These are phyloP conservation scores for Proterorhinus semilunaris DNA, from an alignment of 2,113 vertebrate species.

Conservation along the genomic window DNA sequence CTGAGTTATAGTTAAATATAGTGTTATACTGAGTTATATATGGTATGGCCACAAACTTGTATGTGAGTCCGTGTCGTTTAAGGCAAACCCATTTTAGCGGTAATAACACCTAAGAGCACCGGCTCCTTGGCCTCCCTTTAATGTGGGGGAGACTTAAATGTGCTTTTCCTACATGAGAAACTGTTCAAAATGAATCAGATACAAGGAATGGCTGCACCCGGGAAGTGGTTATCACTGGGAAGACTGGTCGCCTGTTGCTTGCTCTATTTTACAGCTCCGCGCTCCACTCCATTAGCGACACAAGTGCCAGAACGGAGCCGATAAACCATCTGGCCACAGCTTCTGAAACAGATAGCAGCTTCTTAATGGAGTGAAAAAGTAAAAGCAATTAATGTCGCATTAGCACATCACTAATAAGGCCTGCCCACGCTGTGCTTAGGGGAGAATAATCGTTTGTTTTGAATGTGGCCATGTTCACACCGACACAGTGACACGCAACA, in stretches of 20 bases:
- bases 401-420: conserved; percentile 73
- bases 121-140: too few species aligned
- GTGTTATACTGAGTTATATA: too few species aligned
- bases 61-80: too few species aligned
- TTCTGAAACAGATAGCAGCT: conserved; percentile 69
- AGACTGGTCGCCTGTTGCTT: conserved; percentile 50
- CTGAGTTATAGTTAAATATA: too few species aligned
- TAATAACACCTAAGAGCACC: too few species aligned
- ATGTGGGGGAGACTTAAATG: too few species aligned
- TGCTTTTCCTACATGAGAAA: neutral
- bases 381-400: conserved; percentile 78
- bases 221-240: conserved; percentile 36
- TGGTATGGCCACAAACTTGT: too few species aligned
- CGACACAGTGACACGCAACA: conserved; percentile 14
- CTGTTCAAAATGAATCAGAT: conserved; percentile 41
- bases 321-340: conserved; percentile 74
- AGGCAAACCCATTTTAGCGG: too few species aligned
- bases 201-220: conserved; percentile 23
- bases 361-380: conserved; percentile 77
- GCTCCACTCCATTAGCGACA: conserved; percentile 67
- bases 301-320: conserved; percentile 44
- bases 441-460: conserved; percentile 37
- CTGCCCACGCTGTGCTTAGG: conserved; percentile 52
- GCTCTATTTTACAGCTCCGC: conserved; percentile 56
- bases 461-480: conserved; percentile 28